Base-by-base conservation (phyloP, 2,113 vertebrate genomes). In the Balaeniceps rex region DNA sequence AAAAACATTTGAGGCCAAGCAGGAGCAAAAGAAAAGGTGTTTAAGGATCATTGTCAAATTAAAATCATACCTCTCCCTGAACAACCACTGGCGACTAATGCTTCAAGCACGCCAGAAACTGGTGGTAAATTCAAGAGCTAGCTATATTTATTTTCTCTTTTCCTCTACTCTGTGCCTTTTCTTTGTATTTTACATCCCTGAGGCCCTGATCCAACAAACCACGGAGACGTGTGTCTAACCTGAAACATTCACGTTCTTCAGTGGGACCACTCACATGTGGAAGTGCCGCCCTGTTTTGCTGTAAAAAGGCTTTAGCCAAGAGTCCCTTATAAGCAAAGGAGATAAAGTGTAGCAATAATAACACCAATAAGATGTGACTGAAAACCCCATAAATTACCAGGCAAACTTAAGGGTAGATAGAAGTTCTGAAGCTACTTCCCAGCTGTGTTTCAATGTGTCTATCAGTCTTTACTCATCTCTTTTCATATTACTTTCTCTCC, bases 401-500 rank as follows among this genome's bases (percentile, higher is more conserved):
- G 68, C 51, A 90, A 95, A 95, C 93, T 88, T 77, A 46, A 85
- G 55, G 58, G 68, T 19, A 90, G 93, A 83, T 68, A 83, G 75
- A 90, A 93, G 93, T 95, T 91, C 78, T 71, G 78, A 64, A 93
- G 71, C 68, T 80, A 55, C 91, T 93, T 96, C 86, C 63, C 71
- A 91, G 93, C 46, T 85, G 71, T 42, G 76, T 74, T 93, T 86
- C 89, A 81, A 91, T 40, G 58, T 38, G 58, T 96, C 95, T 97
- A 93, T 97, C 95, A 93, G 87, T 5, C 87, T 96, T 92, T 63
- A 70, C 87, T 70, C 90, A 96, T 95, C 94, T 97, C 93, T 91
- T 86, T 97, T 89, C 94, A 88, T 95, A 95, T 94, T 93, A 72
- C 81, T 88, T 87, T 95, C 77, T 84, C 85, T 86, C 87, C 68